These are phyloP conservation scores for Solea solea DNA, from an alignment of 2,113 vertebrate genomes.

Conservation along the genomic window DNA sequence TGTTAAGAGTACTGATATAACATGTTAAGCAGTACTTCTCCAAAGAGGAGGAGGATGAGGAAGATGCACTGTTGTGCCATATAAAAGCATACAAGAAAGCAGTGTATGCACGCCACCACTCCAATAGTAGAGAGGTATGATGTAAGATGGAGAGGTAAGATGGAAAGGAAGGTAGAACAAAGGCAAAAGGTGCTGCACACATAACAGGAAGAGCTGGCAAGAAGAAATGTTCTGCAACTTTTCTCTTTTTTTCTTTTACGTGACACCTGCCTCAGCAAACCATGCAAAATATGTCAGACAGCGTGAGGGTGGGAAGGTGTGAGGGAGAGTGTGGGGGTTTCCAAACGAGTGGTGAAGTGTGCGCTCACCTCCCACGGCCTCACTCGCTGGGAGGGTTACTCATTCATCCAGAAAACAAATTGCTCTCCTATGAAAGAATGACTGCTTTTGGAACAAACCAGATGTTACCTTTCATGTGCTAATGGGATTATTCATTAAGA, in stretches of 20 bases:
- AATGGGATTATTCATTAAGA: constrained; percentile 79
- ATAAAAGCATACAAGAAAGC: background rate
- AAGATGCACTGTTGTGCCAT: background rate
- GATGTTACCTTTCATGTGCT: constrained; percentile 80
- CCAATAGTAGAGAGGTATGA: constrained; percentile 1
- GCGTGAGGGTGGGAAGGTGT: background rate
- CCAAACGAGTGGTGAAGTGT: constrained; percentile 28
- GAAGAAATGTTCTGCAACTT: no score
- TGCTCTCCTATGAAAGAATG: constrained; percentile 47
- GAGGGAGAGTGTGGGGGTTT: constrained; percentile 3
- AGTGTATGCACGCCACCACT: background rate
- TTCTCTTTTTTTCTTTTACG: background rate
- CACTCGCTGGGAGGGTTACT: constrained; percentile 27
- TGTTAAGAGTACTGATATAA: constrained; percentile 38
- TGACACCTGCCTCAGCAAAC: background rate
- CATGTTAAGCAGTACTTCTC: constrained; percentile 2
- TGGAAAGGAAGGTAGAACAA: background rate
- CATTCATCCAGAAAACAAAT: constrained; percentile 69
- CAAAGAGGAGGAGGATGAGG: background rate
- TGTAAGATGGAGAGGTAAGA: background rate
- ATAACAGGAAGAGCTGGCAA: background rate
- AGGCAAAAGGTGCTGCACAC: background rate
- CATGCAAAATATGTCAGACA: background rate
- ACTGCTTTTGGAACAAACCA: constrained; percentile 63
- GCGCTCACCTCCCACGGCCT: constrained; percentile 31